phyloP scores from a whole-genome alignment of 2,797 vertebrate genomes.

The Rhabdomys pumilio region DNA sequence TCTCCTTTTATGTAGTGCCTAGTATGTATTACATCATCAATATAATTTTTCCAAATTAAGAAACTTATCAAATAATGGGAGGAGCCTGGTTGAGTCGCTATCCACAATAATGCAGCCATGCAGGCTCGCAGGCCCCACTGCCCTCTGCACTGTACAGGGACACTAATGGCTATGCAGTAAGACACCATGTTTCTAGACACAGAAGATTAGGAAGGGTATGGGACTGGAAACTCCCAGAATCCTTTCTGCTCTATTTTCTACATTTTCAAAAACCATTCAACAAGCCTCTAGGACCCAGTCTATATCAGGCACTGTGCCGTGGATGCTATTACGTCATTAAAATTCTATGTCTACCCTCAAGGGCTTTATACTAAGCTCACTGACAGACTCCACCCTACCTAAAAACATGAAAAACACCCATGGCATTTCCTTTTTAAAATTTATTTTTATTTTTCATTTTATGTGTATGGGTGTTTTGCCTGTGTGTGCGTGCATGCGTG shows the following conservation, averaged over 20 bases:
- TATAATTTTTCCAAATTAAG: neutral
- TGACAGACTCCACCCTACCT: neutral
- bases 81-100: neutral
- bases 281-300: neutral
- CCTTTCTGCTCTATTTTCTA: neutral
- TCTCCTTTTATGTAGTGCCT: neutral
- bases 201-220: neutral
- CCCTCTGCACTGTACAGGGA: neutral
- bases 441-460: neutral
- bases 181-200: neutral
- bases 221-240: neutral
- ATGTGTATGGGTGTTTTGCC: neutral
- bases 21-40: neutral
- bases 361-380: neutral
- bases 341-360: neutral
- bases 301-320: too few species aligned
- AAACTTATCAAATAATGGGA: neutral
- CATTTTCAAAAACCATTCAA: neutral
- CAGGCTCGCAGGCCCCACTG: neutral
- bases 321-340: neutral
- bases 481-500: neutral
- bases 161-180: neutral
- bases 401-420: neutral
- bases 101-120: neutral
- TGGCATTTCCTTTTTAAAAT: neutral